A percentile compares a stretch with the other conserved stretches of the same genome.
phyloP scores from a whole-genome alignment of 1,140 invertebrate species.

The Dreissena rostriformis region DNA sequence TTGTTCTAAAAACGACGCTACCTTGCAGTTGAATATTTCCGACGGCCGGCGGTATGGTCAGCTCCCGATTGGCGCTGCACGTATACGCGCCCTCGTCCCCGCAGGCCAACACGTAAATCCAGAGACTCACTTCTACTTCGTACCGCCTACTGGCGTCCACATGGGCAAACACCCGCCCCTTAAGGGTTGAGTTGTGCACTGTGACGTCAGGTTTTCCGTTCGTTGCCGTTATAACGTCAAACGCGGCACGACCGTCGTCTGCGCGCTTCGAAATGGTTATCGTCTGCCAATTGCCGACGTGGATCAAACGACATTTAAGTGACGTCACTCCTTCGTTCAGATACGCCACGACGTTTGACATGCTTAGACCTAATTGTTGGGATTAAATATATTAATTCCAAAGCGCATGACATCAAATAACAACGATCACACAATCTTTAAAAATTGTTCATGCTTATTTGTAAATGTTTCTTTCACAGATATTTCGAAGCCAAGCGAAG shows the following conservation, averaged over 20 bases:
- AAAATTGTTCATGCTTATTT: not conserved
- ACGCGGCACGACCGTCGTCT: not conserved
- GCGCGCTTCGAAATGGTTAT: not conserved
- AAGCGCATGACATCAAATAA: not conserved
- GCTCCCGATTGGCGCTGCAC: not conserved
- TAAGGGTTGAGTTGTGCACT: not conserved
- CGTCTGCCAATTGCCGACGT: constrained; percentile 5
- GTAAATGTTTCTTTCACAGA: not conserved
- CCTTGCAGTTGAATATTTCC: constrained; percentile 2
- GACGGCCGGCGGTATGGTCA: not conserved
- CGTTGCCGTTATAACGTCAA: not conserved
- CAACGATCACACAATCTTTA: not conserved
- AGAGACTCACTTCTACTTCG: constrained; percentile 24
- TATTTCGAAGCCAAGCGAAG: not conserved
- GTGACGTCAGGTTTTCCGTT: too few relatives aligned
- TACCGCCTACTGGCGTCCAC: constrained; percentile 2
- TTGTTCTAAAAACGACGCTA: too few relatives aligned
- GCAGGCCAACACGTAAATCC: constrained; percentile 31
- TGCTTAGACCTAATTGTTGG: not conserved
- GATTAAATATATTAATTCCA: not conserved
- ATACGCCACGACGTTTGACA: not conserved
- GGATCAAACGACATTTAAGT: constrained; percentile 4
- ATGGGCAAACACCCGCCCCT: constrained; percentile 7
- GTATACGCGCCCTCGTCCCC: constrained; percentile 30
- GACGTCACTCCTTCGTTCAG: constrained; percentile 13